Evolutionary conservation across 1,140 invertebrate genomes (phyloP).

Genomic region (Zaprionus ghesquierei): DNA sequence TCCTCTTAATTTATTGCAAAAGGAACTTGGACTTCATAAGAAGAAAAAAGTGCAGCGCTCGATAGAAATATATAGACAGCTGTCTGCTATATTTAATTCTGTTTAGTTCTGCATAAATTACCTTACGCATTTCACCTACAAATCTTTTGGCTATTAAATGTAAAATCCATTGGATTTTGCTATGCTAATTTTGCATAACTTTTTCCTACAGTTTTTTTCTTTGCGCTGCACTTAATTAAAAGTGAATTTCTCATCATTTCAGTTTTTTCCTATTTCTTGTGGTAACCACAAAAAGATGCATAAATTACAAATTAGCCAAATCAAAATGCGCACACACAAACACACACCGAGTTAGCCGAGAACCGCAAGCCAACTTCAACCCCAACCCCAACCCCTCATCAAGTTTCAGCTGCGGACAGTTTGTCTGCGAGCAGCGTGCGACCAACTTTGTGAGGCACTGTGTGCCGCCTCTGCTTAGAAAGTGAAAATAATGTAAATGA

Average conservation of each 20-base stretch:
- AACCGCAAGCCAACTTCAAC: neutral
- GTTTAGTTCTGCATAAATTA: neutral
- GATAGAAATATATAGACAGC: no score
- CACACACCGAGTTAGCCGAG: slow-evolving; percentile 5
- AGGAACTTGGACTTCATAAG: neutral
- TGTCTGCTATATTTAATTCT: no score
- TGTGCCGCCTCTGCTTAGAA: slow-evolving; percentile 71
- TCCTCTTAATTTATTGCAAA: slow-evolving; percentile 37
- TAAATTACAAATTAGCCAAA: slow-evolving; percentile 78
- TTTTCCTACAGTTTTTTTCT: slow-evolving; percentile 4
- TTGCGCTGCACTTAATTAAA: slow-evolving; percentile 63
- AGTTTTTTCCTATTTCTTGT: slow-evolving; percentile 21
- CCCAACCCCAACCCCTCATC: neutral
- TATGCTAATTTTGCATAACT: slow-evolving; percentile 15
- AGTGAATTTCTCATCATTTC: slow-evolving; percentile 52
- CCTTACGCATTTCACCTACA: neutral
- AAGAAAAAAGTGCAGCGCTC: no score
- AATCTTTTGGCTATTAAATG: neutral
- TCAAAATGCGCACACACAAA: slow-evolving; percentile 44
- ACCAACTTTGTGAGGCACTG: slow-evolving; percentile 36
- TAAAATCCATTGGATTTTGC: slow-evolving; percentile 2
- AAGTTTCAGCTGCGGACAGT: slow-evolving; percentile 1
- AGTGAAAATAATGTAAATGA: slow-evolving; percentile 80
- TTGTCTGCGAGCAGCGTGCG: slow-evolving; percentile 21
- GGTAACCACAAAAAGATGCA: slow-evolving; percentile 51